A percentile compares a stretch with the other conserved stretches of the same genome.
These are phyloP conservation scores for Temnopleurus reevesii DNA, from an alignment of 53 echinoderm and acorn worm species.

Conservation along the genomic window DNA sequence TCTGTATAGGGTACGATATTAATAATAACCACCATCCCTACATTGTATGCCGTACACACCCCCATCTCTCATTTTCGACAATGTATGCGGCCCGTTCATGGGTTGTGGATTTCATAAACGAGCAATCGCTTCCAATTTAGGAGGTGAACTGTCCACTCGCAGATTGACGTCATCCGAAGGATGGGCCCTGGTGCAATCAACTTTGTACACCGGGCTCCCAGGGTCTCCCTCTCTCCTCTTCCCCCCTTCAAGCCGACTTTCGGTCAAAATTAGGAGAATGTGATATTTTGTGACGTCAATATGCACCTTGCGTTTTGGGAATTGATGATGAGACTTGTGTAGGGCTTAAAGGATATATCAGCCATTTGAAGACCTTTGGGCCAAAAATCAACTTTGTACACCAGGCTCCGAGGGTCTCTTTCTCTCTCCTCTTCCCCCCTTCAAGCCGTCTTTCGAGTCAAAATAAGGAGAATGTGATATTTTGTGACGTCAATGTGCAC, in stretches of 20 bases:
- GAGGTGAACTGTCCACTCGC: conserved; percentile 22
- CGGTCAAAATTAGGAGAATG: conserved; percentile 5
- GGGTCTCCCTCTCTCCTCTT: not conserved
- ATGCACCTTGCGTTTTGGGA: conserved; percentile 11
- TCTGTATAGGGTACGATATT: not conserved
- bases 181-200: not conserved
- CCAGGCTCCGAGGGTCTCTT: not conserved
- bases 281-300: conserved; percentile 23
- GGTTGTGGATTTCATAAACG: conserved; percentile 34
- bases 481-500: not conserved
- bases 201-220: not conserved
- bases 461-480: not conserved
- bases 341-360: not conserved
- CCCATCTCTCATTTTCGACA: not conserved
- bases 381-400: conserved; percentile 3
- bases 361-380: not conserved
- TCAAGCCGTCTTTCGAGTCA: not conserved
- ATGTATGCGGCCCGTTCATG: not conserved
- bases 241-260: not conserved
- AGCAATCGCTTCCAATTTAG: conserved; percentile 49
- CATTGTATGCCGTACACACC: not conserved
- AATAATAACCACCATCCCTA: conserved; percentile 5
- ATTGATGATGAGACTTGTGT: not conserved
- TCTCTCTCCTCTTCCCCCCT: not conserved
- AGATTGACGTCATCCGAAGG: conserved; percentile 46